A percentile compares a stretch with the other conserved stretches of the same genome.
phyloP scores from a whole-genome alignment of 2,888 invertebrate genomes.

The Lepidochitona cinerea region DNA sequence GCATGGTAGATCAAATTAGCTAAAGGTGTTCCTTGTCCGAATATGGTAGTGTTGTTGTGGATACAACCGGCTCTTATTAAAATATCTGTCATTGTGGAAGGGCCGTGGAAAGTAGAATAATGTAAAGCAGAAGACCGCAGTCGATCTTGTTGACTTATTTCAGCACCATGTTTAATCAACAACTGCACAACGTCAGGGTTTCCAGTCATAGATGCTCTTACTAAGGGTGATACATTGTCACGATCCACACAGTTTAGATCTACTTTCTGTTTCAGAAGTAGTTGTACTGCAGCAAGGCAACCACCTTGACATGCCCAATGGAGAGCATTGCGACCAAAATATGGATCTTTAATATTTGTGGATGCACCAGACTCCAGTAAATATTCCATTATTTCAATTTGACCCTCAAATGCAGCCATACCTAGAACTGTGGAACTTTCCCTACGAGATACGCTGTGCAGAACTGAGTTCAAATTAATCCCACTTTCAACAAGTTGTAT shows the following conservation, averaged over 20 bases:
- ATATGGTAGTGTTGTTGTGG: constrained; percentile 34
- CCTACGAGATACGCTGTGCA: constrained; percentile 37
- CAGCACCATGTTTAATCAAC: constrained; percentile 40
- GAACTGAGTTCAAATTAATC: constrained; percentile 40
- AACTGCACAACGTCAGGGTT: constrained; percentile 30
- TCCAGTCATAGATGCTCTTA: constrained; percentile 37
- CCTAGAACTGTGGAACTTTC: constrained; percentile 48
- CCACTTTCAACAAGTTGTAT: constrained; percentile 42
- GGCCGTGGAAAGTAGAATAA: constrained; percentile 42
- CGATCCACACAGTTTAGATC: constrained; percentile 45
- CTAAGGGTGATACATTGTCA: constrained; percentile 46
- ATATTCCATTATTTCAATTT: constrained; percentile 36
- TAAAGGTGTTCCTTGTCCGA: constrained; percentile 49
- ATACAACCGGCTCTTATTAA: constrained; percentile 44
- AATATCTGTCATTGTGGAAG: constrained; percentile 19
- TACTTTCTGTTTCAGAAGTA: constrained; percentile 31
- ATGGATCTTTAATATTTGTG: constrained; percentile 43
- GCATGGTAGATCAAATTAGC: constrained; percentile 37
- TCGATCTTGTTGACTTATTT: constrained; percentile 35
- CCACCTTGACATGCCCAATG: constrained; percentile 52
- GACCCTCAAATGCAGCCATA: constrained; percentile 43
- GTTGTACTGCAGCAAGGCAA: constrained; percentile 23
- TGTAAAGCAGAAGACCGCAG: constrained; percentile 45
- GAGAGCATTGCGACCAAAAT: constrained; percentile 40
- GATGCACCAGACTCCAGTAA: constrained; percentile 34